A percentile compares a stretch with the other conserved stretches of the same genome.
Evolutionary conservation across 2,888 invertebrate species (phyloP).

Genomic region (Pollenia angustigena): DNA sequence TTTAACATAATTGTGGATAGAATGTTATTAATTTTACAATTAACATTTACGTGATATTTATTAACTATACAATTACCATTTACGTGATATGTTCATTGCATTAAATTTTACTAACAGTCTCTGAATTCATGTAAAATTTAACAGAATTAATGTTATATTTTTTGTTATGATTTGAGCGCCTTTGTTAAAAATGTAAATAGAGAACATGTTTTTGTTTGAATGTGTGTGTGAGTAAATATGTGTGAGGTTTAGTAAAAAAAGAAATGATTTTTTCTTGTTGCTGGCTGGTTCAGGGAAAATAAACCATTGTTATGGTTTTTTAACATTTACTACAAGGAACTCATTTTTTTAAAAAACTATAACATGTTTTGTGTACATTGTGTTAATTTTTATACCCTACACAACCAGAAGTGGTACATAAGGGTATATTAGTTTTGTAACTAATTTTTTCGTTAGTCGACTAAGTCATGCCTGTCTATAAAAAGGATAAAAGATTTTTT

Average conservation of each 20-base stretch:
- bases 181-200: slow-evolving; percentile 22
- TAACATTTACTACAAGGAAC: slow-evolving; percentile 3
- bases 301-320: slow-evolving; percentile 39
- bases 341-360: background rate
- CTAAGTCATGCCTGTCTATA: too few relatives aligned
- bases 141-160: background rate
- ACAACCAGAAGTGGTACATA: too few relatives aligned
- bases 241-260: slow-evolving; percentile 1
- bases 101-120: background rate
- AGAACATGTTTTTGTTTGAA: background rate
- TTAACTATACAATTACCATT: slow-evolving; percentile 12
- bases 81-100: slow-evolving; percentile 53
- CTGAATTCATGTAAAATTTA: background rate
- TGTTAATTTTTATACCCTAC: too few relatives aligned
- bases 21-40: slow-evolving; percentile 17
- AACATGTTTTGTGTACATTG: background rate
- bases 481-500: too few relatives aligned
- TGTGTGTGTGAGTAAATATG: background rate
- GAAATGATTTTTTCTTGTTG: background rate
- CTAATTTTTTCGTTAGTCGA: too few relatives aligned
- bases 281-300: background rate
- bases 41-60: too few relatives aligned
- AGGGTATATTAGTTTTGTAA: too few relatives aligned
- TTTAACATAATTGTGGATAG: slow-evolving; percentile 49
- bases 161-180: background rate